Evolutionary conservation across 2,113 vertebrate genomes (phyloP), one percentile per base, ranked within the genome.

Genomic region (Phylloscopus trochilus): DNA sequence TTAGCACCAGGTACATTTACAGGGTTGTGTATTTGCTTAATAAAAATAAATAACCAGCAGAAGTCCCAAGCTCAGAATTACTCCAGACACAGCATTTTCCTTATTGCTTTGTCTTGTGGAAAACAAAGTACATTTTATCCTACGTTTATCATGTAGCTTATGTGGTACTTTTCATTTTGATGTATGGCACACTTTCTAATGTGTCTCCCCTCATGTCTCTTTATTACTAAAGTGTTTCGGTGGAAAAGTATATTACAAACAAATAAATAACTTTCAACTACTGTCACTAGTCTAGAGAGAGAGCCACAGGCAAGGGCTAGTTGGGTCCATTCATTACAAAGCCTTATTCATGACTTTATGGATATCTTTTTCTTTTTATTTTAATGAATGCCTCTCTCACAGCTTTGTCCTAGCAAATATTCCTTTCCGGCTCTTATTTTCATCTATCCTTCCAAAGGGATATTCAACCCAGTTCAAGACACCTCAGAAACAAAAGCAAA

Each of bases 81-180:
- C 80, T 79, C 74, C 83, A 96, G 92, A 96, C 95, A 89, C 95
- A 97, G 95, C 95, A 95, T 95, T 96, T 95, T 96, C 93, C 83
- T 95, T 95, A 94, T 93, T 95, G 93, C 92, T 96, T 96, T 94
- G 92, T 97, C 96, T 94, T 87, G 90, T 73, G 77, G 92, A 96
- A 97, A 96, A 96, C 90, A 96, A 96, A 97, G 90, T 93, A 92
- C 88, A 76, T 94, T 96, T 97, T 96, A 95, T 95, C 93, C 90
- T 87, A 78, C 49, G 92, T 96, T 97, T 94, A 96, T 97, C 95
- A 94, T 93, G 84, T 91, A 90, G 92, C 92, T 96, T 97, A 95
- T 96, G 96, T 93, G 86, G 86, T 96, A 87, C 88, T 97, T 97
- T 95, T 96, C 95, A 97, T 90, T 96, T 96, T 96, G 95, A 97